Conservation (phyloP, 2,113 vertebrate species). For the Mesitornis unicolor region DNA sequence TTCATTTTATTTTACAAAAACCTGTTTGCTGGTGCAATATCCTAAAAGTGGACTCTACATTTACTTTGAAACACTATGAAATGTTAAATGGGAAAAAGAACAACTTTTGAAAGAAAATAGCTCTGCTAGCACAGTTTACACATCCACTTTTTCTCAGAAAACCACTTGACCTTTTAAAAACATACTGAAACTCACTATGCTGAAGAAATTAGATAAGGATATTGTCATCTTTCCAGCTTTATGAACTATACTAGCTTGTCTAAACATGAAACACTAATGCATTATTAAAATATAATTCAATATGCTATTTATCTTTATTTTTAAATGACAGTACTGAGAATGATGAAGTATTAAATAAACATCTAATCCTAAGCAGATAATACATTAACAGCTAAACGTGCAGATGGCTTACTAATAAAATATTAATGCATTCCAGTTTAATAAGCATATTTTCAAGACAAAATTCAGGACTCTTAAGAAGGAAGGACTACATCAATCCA, state of each 20-base stretch:
- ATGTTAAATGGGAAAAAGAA: constrained; percentile 38
- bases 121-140: constrained; percentile 34
- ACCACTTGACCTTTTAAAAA: constrained; percentile 52
- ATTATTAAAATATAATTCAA: constrained; percentile 32
- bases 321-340: background rate
- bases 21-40: background rate
- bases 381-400: background rate
- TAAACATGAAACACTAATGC: background rate
- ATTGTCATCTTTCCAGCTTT: constrained; percentile 17
- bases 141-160: constrained; percentile 45
- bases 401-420: background rate
- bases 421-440: background rate
- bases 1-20: background rate
- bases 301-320: background rate
- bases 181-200: background rate
- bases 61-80: background rate
- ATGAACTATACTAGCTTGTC: background rate
- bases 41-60: background rate
- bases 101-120: constrained; percentile 41
- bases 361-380: background rate
- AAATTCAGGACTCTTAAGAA: background rate
- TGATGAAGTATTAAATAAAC: constrained; percentile 7
- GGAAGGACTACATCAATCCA: background rate
- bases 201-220: constrained; percentile 8
- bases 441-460: background rate